A percentile compares a stretch with the other conserved stretches of the same genome.
phyloP scores from a whole-genome alignment of 2,113 vertebrate genomes.

The Pterocles burchelli region DNA sequence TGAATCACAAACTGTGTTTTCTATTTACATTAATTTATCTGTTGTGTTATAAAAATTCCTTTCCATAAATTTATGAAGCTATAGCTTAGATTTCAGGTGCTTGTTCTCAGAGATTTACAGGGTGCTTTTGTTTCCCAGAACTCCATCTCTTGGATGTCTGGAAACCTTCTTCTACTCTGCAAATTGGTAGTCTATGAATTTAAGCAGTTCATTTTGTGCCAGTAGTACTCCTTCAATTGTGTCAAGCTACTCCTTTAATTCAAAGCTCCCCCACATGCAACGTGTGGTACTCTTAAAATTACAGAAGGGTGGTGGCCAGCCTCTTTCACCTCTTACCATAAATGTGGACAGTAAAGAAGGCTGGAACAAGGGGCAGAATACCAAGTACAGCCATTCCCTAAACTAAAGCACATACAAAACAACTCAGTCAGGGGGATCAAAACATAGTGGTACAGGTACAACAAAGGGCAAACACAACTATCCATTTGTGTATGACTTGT shows the following conservation, averaged over 20 bases:
- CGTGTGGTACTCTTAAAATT: neutral
- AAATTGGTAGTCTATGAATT: neutral
- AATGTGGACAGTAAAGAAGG: neutral
- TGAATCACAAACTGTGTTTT: neutral
- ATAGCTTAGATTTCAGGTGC: neutral
- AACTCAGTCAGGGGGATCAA: neutral
- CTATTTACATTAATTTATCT: neutral
- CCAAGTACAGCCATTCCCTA: neutral
- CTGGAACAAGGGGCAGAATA: neutral
- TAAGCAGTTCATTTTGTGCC: neutral
- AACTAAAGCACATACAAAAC: neutral
- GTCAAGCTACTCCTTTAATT: neutral
- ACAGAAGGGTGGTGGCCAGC: neutral
- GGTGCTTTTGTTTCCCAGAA: neutral
- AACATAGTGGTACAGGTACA: neutral
- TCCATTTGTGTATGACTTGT: neutral
- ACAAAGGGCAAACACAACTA: neutral
- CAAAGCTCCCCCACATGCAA: neutral
- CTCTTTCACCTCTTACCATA: neutral
- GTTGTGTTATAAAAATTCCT: neutral
- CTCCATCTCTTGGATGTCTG: neutral
- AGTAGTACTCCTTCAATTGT: neutral
- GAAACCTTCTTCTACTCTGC: neutral
- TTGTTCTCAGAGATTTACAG: neutral
- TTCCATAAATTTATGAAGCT: neutral